phyloP scores from a whole-genome alignment of 1,140 invertebrate genomes.

The Procambarus virginalis region DNA sequence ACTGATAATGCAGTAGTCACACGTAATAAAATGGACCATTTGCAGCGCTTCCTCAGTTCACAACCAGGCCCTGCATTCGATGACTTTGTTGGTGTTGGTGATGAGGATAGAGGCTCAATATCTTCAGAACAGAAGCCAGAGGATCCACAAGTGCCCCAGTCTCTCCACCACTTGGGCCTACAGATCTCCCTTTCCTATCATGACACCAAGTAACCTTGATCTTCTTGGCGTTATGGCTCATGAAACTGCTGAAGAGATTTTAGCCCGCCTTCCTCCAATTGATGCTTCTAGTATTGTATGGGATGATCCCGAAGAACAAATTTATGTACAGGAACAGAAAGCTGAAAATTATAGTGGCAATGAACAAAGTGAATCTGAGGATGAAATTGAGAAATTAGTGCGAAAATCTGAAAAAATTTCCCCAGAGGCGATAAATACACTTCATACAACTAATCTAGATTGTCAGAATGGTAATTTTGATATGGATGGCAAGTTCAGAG shows the following conservation, averaged over 20 bases:
- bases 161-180: conserved; percentile 26
- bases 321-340: conserved; percentile 72
- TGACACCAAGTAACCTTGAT: conserved; percentile 71
- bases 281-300: conserved; percentile 78
- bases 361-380: conserved; percentile 72
- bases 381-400: conserved; percentile 70
- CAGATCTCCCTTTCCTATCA: conserved; percentile 14
- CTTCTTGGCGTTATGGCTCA: conserved; percentile 71
- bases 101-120: conserved; percentile 67
- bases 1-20: conserved; percentile 70
- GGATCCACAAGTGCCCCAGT: conserved; percentile 42
- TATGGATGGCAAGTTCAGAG: conserved; percentile 80
- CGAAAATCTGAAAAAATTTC: conserved; percentile 71
- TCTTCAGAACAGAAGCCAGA: conserved; percentile 71
- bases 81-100: conserved; percentile 36
- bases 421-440: conserved; percentile 74
- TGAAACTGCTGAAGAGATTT: conserved; percentile 77
- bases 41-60: conserved; percentile 77
- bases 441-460: conserved; percentile 75
- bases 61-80: conserved; percentile 72
- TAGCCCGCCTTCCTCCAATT: conserved; percentile 80
- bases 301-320: conserved; percentile 72
- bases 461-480: conserved; percentile 81
- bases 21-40: conserved; percentile 78
- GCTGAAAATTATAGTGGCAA: conserved; percentile 73